A percentile compares a stretch with the other conserved stretches of the same genome.
phyloP scores from a whole-genome alignment of 1,140 invertebrate species.

The Ericerus pela region DNA sequence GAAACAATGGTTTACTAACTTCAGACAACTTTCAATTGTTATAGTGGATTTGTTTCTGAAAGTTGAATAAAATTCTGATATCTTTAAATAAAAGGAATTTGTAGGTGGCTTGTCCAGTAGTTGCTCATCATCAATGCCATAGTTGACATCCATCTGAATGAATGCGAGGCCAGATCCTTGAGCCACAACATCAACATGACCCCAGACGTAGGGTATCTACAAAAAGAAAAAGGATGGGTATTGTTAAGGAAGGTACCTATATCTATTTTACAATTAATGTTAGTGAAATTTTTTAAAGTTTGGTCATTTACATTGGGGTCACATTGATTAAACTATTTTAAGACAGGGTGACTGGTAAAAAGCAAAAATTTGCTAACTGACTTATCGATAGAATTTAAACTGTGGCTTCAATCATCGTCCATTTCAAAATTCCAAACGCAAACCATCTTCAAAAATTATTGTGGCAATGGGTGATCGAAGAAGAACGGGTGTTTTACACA shows the following conservation, averaged over 20 bases:
- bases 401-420: too few species aligned
- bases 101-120: conserved; percentile 35
- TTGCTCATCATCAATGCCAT: conserved; percentile 39
- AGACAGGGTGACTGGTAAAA: too few species aligned
- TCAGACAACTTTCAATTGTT: conserved; percentile 34
- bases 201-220: conserved; percentile 38
- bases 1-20: conserved; percentile 26
- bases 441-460: too few species aligned
- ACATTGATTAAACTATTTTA: too few species aligned
- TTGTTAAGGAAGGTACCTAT: neutral
- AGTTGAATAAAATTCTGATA: conserved; percentile 33
- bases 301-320: too few species aligned
- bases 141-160: conserved; percentile 39
- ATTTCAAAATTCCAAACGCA: too few species aligned
- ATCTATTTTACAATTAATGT: neutral
- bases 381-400: too few species aligned
- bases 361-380: too few species aligned
- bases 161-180: conserved; percentile 41
- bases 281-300: too few species aligned
- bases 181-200: conserved; percentile 37
- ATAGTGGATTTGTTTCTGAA: conserved; percentile 42
- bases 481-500: too few species aligned
- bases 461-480: too few species aligned
- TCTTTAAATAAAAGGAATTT: conserved; percentile 33
- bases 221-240: neutral